These are phyloP conservation scores for Caradrina clavipalpis DNA, from an alignment of 2,888 invertebrate species.

Conservation along the genomic window DNA sequence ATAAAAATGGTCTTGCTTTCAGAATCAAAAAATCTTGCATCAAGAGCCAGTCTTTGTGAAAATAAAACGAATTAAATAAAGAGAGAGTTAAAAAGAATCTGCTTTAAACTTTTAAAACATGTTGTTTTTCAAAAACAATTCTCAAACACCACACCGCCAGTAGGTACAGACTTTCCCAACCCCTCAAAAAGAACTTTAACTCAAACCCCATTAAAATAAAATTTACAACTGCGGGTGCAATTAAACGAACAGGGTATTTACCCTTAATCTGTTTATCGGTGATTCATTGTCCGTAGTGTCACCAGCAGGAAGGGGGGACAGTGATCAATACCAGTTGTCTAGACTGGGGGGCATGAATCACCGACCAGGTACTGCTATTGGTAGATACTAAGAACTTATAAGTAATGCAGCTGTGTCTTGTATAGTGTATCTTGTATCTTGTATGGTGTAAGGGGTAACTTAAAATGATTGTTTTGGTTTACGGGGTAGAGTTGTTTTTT, in stretches of 20 bases:
- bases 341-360: constrained; percentile 56
- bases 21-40: too few relatives aligned
- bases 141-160: background rate
- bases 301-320: constrained; percentile 42
- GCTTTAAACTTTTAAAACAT: background rate
- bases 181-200: constrained; percentile 26
- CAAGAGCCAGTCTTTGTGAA: too few relatives aligned
- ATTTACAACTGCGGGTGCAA: constrained; percentile 57
- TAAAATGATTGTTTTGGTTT: background rate
- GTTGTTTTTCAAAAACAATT: background rate
- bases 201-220: constrained; percentile 46
- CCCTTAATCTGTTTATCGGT: constrained; percentile 58
- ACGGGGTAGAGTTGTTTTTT: background rate
- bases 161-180: background rate
- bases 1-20: too few relatives aligned
- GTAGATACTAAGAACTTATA: constrained; percentile 2
- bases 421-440: too few relatives aligned
- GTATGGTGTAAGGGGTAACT: constrained; percentile 4
- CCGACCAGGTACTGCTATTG: constrained; percentile 7
- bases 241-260: constrained; percentile 57
- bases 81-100: too few relatives aligned
- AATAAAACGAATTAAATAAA: too few relatives aligned
- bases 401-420: constrained; percentile 36
- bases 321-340: constrained; percentile 63
- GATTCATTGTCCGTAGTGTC: constrained; percentile 60